Evolutionary conservation across 2,797 vertebrate species (phyloP), one percentile per base, ranked within the genome.

Genomic region (Lithobates sylvaticus): DNA sequence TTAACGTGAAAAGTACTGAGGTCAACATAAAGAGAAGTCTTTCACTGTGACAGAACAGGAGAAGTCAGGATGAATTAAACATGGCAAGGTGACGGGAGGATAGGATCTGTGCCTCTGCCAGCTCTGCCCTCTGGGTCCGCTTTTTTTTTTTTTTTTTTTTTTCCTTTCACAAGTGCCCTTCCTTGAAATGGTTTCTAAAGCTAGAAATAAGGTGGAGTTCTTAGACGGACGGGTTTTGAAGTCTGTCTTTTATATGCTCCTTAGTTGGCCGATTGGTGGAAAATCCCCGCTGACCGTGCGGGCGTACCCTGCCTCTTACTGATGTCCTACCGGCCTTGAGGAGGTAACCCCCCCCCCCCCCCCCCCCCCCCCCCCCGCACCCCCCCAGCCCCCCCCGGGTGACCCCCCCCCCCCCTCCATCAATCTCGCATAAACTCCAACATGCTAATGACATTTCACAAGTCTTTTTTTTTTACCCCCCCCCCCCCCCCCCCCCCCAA

Each of bases 1-100:
- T 87, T 87, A 87, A 83, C 85, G 80, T 87, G 81, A 83, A 87
- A 87, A 87, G 68, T 83, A 87, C 85, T 87, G 85, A 87, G 85
- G 85, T 87, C 80, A 83, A 87, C 85, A 87, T 87, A 83, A 87
- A 83, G 85, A 86, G 81, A 27, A 86, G 79, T 64, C 79, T 86
- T 82, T 86, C 79, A 74, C 80, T 64, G 85, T 83, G 80, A 87
- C 81, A 83, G 85, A 83, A 72, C 34, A 44, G 70, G 83, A 71
- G 77, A 86, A 86, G 85, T 86, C 85, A 67, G 64, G 67, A 87
- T 87, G 81, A 87, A 87, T 87, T 78, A 87, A 87, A 87, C 85
- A 87, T 87, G 85, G 50, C 2, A 12, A 74, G 85, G 81, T 76
- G 78, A 78, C 72, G 32, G 78, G 85, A 87, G 85, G 74, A 87